Evolutionary conservation across 2,113 vertebrate species (phyloP), one percentile per base, ranked within the genome.

Genomic region (Pituophis catenifer): DNA sequence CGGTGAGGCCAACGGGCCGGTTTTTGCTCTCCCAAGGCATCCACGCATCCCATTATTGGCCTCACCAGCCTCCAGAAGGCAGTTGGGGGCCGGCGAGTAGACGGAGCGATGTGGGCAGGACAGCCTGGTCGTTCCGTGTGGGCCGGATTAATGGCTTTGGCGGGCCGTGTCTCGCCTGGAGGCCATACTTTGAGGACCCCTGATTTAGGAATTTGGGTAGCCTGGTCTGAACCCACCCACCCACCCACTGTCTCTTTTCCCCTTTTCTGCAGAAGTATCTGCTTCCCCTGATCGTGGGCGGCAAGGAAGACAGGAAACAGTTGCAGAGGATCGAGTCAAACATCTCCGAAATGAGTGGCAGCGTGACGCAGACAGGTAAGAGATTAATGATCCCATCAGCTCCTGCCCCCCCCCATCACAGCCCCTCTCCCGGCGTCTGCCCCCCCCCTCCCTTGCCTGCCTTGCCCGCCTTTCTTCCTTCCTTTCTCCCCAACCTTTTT

Each of bases 361-460:
- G 98, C 90, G 98, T 99, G 98, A 99, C 99, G 97, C 99, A 99
- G 99, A 99, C 99, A 99, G 99, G 99, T 99, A 98, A 99, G 15
- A 99, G 99, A 99, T 99, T 99, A 99, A 99, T 99, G 99, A 98
- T 98, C 99, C 98, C 99, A 99, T 99, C 98, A 98, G 98, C 98
- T 98, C 96, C 81, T 86, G 95, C 97, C 97, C 48, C 48, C 48
- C 48, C 96, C 97, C 1, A 1, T 97, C 97, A 70, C 93, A 97
- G 96, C 97, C 96, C 94, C 94, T 94, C 93, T 93, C 92, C 13
- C 38, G 59, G 29, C 26, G 90, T 93, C 95, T 91, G 58, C 1
- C 58, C 58, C 23, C 58, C 94, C 44, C 94, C 38, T 8, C 59
- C 38, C 96, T 92, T 96, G 96, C 96, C 96, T 93, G 91, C 94